phyloP scores from a whole-genome alignment of 2,888 invertebrate genomes.

The Sarcophaga rosellei region DNA sequence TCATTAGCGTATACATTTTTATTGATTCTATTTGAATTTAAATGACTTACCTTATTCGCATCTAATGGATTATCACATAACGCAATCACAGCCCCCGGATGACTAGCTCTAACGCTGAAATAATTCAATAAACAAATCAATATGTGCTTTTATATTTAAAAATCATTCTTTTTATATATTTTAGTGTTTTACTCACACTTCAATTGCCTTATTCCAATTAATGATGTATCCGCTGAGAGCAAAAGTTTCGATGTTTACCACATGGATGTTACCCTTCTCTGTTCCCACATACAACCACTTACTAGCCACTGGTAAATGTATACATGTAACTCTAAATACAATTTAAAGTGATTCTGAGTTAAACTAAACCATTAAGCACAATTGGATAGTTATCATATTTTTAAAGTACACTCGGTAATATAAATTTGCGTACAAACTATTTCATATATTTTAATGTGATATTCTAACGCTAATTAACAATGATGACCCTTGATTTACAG shows the following conservation, averaged over 20 bases:
- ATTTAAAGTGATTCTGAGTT: too few relatives aligned
- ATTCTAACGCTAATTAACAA: too few relatives aligned
- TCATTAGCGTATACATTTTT: neutral
- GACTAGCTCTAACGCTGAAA: conserved; percentile 95
- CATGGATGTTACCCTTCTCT: conserved; percentile 98
- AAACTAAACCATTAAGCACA: too few relatives aligned
- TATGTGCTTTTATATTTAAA: neutral
- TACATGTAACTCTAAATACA: conserved; percentile 91
- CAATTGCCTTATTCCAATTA: conserved; percentile 99
- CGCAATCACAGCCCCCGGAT: conserved; percentile 98
- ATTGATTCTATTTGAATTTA: neutral
- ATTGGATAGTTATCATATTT: too few relatives aligned
- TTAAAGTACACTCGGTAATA: too few relatives aligned
- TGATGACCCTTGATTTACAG: too few relatives aligned
- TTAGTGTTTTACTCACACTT: conserved; percentile 90
- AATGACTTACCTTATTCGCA: conserved; percentile 91
- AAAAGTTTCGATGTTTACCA: conserved; percentile 98
- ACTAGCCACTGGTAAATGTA: conserved; percentile 97
- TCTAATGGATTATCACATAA: conserved; percentile 98
- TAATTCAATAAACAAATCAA: conserved; percentile 71
- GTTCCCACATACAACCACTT: conserved; percentile 99
- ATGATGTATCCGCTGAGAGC: conserved; percentile 98
- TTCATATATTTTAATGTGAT: too few relatives aligned
- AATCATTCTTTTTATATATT: neutral
- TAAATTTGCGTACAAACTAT: too few relatives aligned